A percentile compares a stretch with the other conserved stretches of the same genome.
phyloP scores from a whole-genome alignment of 1,140 invertebrate species.

The Potamilus streckersoni region DNA sequence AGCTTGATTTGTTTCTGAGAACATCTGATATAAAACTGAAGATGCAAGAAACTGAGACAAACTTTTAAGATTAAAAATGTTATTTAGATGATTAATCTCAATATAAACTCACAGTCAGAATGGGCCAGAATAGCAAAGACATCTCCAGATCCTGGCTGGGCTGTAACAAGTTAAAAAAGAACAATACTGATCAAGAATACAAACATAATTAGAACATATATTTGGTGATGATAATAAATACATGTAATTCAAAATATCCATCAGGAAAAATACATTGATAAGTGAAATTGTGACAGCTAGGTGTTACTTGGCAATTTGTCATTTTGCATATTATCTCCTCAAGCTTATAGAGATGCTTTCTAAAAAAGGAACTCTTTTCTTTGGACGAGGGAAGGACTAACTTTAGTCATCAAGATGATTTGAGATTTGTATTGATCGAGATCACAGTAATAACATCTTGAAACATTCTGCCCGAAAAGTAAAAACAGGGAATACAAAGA shows the following conservation, averaged over 20 bases:
- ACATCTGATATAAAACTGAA: background rate
- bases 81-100: background rate
- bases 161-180: constrained; percentile 14
- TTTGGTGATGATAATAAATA: constrained; percentile 4
- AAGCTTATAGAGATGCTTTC: too few relatives aligned
- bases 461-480: too few relatives aligned
- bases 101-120: constrained; percentile 35
- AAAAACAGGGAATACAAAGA: too few relatives aligned
- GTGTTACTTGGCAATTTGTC: too few relatives aligned
- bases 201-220: background rate
- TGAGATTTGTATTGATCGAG: too few relatives aligned
- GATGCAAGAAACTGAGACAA: background rate
- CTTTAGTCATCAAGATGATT: too few relatives aligned
- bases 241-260: background rate
- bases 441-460: too few relatives aligned
- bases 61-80: background rate
- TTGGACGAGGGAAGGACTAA: too few relatives aligned
- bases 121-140: constrained; percentile 53
- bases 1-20: background rate
- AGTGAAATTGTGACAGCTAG: too few relatives aligned
- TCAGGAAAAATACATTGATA: background rate
- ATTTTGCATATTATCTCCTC: too few relatives aligned
- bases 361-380: too few relatives aligned
- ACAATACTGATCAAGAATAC: background rate
- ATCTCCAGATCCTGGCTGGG: constrained; percentile 42